Base-by-base conservation (phyloP, 2,888 invertebrate genomes). In the Aleiodes alternator region DNA sequence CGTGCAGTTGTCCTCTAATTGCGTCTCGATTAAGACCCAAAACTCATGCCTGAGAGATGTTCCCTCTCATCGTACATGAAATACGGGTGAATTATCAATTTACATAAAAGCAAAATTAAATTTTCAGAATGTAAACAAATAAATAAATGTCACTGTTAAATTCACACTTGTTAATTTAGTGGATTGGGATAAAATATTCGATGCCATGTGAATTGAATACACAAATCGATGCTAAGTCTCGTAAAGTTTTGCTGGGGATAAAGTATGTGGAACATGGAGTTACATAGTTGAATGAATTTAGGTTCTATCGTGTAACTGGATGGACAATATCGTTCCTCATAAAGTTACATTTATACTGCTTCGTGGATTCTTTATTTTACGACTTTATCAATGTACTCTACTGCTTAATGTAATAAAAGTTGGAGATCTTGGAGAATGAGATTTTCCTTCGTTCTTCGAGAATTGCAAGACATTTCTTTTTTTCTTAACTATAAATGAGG, bases 281-380 rank as follows among this genome's bases (percentile, higher is more conserved):
- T 64, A 48, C 48, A 48, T 64, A 43, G 48, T 64, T 48, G 23
- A 14, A 14, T 64, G 48, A 23, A 43, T 43, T 16, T 1, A 43
- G 43, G 8, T 38, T 23, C 48, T 43, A 23, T 64, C 43, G 48
- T 43, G 64, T 48, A 64, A 43, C 48, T 64, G 11, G 16, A 16
- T 3, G 64, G 3, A 64, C 64, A 64, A 64, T 64, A 16, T 64
- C 64, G 14, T 14, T 43, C 78, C 81, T 82, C 82, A 80, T 83
- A 82, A 83, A 82, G 78, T 81, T 81, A 80, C 82, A 80, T 82
- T 82, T 79, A 78, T 80, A 82, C 75, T 73, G 77, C 38, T 53
- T 73, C 77, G 73, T 77, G 79, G 78, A 78, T 80, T 48, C 64
- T 64, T 64, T 64, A 48, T 64, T 64, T 64, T 64, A 64, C 48